Evolutionary conservation across 2,797 vertebrate species (phyloP), one percentile per base, ranked within the genome.

Genomic region (Poecilia velifera): DNA sequence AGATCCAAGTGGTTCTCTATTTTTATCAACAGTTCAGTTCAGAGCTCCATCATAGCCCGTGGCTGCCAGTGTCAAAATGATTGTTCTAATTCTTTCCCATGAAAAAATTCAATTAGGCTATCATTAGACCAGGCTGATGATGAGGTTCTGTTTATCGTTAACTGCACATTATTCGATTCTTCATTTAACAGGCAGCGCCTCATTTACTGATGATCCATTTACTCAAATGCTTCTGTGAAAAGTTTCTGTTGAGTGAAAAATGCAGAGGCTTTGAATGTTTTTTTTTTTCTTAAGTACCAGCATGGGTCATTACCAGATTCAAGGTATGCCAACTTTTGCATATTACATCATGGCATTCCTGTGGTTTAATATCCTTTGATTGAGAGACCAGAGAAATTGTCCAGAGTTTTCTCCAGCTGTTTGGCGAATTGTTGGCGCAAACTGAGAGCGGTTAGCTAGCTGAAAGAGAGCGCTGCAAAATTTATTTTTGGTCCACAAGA

Each of bases 161-260:
- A 93, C 93, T 93, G 92, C 93, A 93, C 94, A 93, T 94, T 92
- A 95, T 94, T 94, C 88, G 93, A 94, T 95, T 94, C 92, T 93
- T 94, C 94, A 95, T 95, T 95, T 94, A 95, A 93, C 92, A 95
- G 93, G 93, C 92, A 92, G 93, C 94, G 94, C 93, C 93, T 95
- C 94, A 95, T 95, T 95, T 94, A 86, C 94, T 93, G 91, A 93
- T 91, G 93, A 94, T 92, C 93, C 93, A 94, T 93, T 94, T 94
- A 93, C 92, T 18, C 91, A 93, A 94, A 94, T 93, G 90, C 85
- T 82, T 90, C 88, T 89, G 82, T 41, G 78, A 92, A 74, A 95
- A 92, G 76, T 93, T 95, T 93, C 87, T 92, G 90, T 92, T 85
- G 87, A 86, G 86, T 83, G 78, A 74, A 84, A 59, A 89, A 83